Evolutionary conservation across 2,797 vertebrate genomes (phyloP), one percentile per base, ranked within the genome.

Genomic region (Microctenopoma stevenorrisi): DNA sequence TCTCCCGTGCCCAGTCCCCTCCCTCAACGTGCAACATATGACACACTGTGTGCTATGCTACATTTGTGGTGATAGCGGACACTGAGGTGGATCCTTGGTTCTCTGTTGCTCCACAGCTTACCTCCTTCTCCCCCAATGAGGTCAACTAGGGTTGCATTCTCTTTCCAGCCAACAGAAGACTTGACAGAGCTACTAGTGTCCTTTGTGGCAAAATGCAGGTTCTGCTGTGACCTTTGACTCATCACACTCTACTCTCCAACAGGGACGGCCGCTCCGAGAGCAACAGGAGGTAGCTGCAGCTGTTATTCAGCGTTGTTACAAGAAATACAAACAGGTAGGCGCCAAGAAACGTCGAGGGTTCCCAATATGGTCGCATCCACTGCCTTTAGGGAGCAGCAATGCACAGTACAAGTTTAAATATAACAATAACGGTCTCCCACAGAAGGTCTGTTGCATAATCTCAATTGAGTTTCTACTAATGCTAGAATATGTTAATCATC

Each of bases 281-380:
- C 98, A 99, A 93, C 98, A 99, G 78, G 97, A 99, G 88, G 97
- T 99, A 86, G 98, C 98, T 30, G 96, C 97, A 0, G 96, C 97
- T 72, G 96, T 99, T 85, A 98, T 99, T 91, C 98, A 99, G 86
- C 96, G 98, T 79, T 99, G 98, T 89, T 99, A 99, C 94, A 95
- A 96, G 89, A 99, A 99, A 88, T 99, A 99, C 85, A 99, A 98
- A 92, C 98, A 99, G 98, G 98, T 99, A 96, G 94, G 91, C 7
- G 7, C 43, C 50, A 1, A 14, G 30, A 53, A 15, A 22, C 43
- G 25, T 9, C 13, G 22, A 30, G 11, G 38, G 11, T 13, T 79
- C 33, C 37, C 40, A 43, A 53, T 42, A 43, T 16, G 33, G 4
- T 49, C 43, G 33, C 43, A 30, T 48, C 52, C 56, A 18, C 4